These are phyloP conservation scores for Romanogobio albipinnatus DNA, from an alignment of 2,113 vertebrate species.

Conservation along the genomic window DNA sequence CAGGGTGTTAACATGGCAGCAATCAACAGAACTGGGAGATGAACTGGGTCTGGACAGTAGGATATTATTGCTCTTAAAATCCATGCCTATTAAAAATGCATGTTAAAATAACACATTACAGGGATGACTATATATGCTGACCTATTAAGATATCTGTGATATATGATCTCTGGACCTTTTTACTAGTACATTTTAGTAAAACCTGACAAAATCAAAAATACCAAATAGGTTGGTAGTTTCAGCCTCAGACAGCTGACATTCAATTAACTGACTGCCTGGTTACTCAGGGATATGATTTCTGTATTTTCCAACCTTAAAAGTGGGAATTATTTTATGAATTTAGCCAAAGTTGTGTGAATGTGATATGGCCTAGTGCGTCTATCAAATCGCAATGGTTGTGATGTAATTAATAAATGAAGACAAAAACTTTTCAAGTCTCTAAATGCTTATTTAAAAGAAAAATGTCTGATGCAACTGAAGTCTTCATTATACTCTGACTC, in stretches of 20 bases:
- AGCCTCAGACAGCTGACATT: background rate
- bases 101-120: background rate
- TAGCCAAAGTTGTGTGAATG: too few relatives aligned
- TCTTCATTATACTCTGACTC: too few relatives aligned
- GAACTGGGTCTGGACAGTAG: background rate
- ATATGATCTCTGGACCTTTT: background rate
- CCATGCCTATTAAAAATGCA: background rate
- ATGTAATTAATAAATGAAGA: too few relatives aligned
- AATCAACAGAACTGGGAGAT: too few relatives aligned
- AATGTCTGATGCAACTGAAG: too few relatives aligned
- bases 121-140: background rate
- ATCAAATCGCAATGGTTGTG: too few relatives aligned
- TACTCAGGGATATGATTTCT: too few relatives aligned
- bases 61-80: background rate
- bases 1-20: background rate
- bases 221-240: background rate
- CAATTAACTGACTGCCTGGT: background rate
- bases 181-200: background rate
- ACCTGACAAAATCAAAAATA: background rate
- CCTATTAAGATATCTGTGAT: slow-evolving; percentile 2
- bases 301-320: too few relatives aligned
- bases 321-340: too few relatives aligned
- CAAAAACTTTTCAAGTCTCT: too few relatives aligned
- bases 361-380: too few relatives aligned
- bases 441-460: too few relatives aligned